Percentiles rank a stretch among this genome's conserved stretches.
Evolutionary conservation across 2,888 invertebrate species (phyloP).

Genomic region (Alloplasta piceator): DNA sequence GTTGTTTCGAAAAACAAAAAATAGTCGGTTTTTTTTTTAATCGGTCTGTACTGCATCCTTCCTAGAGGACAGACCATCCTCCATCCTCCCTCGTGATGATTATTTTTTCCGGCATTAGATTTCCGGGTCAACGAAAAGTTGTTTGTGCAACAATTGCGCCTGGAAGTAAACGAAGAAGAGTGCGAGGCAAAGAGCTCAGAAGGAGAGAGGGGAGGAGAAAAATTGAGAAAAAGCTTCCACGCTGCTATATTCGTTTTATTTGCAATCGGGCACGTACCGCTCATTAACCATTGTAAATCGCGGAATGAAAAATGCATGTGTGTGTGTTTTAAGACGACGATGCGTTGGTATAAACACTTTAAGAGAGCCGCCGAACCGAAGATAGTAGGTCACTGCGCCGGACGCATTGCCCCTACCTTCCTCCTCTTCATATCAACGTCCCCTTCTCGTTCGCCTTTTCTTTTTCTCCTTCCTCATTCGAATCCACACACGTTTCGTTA

Average conservation of each 20-base stretch:
- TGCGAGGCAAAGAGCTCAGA: too few species aligned
- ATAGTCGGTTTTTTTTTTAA: too few species aligned
- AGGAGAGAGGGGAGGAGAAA: too few species aligned
- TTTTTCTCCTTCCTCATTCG: slow-evolving; percentile 59
- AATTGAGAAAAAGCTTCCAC: not conserved
- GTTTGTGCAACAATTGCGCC: slow-evolving; percentile 24
- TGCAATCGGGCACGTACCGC: slow-evolving; percentile 65
- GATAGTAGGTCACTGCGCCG: slow-evolving; percentile 83
- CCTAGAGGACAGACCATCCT: slow-evolving; percentile 5
- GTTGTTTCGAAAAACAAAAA: too few species aligned
- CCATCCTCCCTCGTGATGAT: not conserved
- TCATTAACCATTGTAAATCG: slow-evolving; percentile 66
- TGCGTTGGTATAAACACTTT: slow-evolving; percentile 50
- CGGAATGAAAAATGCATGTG: slow-evolving; percentile 51
- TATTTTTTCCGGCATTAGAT: slow-evolving; percentile 57
- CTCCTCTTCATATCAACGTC: slow-evolving; percentile 68
- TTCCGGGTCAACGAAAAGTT: slow-evolving; percentile 62
- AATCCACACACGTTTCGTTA: not conserved
- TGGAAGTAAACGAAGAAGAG: not conserved
- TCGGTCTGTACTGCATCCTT: too few species aligned
- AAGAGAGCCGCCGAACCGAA: slow-evolving; percentile 79
- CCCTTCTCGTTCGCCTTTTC: slow-evolving; percentile 19
- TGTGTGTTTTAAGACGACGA: slow-evolving; percentile 36
- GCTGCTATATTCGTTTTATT: slow-evolving; percentile 46
- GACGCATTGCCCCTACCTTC: slow-evolving; percentile 81